Evolutionary conservation across 2,797 vertebrate genomes (phyloP).

Genomic region (Brachyalestes nurse): DNA sequence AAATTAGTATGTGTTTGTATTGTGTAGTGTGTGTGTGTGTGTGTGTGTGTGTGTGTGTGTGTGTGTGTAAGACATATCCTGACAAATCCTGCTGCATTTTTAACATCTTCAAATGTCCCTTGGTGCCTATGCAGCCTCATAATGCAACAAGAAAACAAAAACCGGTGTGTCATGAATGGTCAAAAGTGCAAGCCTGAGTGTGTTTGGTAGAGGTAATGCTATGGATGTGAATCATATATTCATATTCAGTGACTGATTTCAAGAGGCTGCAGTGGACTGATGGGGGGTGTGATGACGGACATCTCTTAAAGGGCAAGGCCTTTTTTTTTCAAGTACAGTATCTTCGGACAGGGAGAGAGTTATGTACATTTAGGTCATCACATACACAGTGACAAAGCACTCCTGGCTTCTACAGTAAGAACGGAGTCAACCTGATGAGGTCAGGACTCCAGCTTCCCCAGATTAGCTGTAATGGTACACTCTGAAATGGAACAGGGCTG

Average conservation of each 20-base stretch:
- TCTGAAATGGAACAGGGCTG: background rate
- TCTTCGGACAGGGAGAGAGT: background rate
- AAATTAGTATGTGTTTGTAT: conserved; percentile 22
- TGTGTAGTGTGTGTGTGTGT: conserved; percentile 34
- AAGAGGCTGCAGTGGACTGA: background rate
- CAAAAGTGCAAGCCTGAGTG: conserved; percentile 31
- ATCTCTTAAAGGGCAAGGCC: conserved; percentile 50
- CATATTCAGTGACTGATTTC: conserved; percentile 5
- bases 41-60: conserved; percentile 28
- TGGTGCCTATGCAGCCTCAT: conserved; percentile 35
- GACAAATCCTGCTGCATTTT: conserved; percentile 30
- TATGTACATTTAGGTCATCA: conserved; percentile 13
- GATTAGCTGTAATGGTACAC: conserved; percentile 4
- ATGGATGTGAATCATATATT: conserved; percentile 21
- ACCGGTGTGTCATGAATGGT: background rate
- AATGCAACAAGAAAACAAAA: conserved; percentile 23
- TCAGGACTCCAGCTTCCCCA: background rate
- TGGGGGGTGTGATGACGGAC: background rate
- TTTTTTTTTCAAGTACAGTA: conserved; percentile 48
- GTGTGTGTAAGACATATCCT: conserved; percentile 28
- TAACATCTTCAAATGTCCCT: conserved; percentile 44
- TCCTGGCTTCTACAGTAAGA: conserved; percentile 6
- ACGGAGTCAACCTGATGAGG: background rate
- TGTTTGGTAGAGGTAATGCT: conserved; percentile 19
- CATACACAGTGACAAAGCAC: conserved; percentile 13